Evolutionary conservation across 2,888 invertebrate species (phyloP).

Genomic region (Standfussiana lucernea): DNA sequence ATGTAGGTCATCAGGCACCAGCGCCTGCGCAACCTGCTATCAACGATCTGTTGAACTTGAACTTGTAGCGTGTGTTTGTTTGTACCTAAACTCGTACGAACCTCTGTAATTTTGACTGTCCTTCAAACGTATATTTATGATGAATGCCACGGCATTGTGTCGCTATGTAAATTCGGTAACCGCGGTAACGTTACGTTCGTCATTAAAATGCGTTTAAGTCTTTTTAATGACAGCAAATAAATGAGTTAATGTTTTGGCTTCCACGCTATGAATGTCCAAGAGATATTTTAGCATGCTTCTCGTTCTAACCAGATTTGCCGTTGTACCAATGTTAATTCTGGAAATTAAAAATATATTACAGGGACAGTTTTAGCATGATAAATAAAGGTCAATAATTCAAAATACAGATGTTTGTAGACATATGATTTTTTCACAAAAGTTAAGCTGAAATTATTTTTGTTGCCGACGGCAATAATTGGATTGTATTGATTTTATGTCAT

Average conservation of each 20-base stretch:
- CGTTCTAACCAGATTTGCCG: background rate
- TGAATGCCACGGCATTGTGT: constrained; percentile 19
- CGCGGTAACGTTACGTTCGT: constrained; percentile 9
- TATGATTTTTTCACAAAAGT: background rate
- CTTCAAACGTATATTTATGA: background rate
- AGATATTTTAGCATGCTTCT: background rate
- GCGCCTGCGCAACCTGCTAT: constrained; percentile 50
- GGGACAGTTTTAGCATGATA: background rate
- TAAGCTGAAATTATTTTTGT: background rate
- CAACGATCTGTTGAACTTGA: constrained; percentile 65
- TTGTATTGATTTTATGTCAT: background rate
- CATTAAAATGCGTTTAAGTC: constrained; percentile 49
- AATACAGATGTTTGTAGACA: background rate
- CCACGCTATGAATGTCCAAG: background rate
- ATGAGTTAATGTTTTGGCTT: constrained; percentile 30
- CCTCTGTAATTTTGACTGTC: constrained; percentile 17
- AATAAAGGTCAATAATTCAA: background rate
- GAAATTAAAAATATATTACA: background rate
- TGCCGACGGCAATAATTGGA: background rate
- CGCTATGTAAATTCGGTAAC: constrained; percentile 28
- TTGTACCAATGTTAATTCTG: background rate
- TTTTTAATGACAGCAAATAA: constrained; percentile 42
- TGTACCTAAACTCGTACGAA: constrained; percentile 20
- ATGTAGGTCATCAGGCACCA: constrained; percentile 63
- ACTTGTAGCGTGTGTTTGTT: constrained; percentile 58